Conservation (phyloP, 2,797 vertebrate species). For the Coilia nasus region DNA sequence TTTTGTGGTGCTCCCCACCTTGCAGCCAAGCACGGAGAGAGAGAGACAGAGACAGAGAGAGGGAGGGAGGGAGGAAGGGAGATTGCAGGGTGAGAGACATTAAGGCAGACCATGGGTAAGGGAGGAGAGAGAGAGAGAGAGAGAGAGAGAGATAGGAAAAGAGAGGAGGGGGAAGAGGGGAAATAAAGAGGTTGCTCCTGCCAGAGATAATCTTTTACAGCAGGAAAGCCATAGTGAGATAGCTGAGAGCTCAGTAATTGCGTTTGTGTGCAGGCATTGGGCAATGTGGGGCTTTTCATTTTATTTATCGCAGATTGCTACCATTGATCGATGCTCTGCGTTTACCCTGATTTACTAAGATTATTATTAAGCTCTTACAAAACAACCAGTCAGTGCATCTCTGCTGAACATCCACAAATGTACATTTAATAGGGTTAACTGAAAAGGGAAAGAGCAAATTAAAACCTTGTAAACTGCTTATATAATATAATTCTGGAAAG, state of each 20-base stretch:
- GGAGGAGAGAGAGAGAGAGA: not conserved
- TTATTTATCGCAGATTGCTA: not conserved
- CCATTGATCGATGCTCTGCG: not conserved
- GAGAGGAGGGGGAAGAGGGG: not conserved
- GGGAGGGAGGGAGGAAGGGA: constrained; percentile 33
- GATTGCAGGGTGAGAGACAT: constrained; percentile 15
- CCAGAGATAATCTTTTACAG: not conserved
- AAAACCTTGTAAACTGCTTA: not conserved
- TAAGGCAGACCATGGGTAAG: not conserved
- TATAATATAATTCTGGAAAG: not conserved
- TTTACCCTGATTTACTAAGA: not conserved
- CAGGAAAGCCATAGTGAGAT: constrained; percentile 2
- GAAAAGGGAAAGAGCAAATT: not conserved
- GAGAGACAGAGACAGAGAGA: constrained; percentile 25
- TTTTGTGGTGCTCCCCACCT: constrained; percentile 78
- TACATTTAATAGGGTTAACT: not conserved
- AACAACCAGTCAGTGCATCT: not conserved
- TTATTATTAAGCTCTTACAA: not conserved
- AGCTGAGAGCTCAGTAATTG: not conserved
- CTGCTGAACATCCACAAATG: not conserved
- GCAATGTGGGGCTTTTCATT: not conserved
- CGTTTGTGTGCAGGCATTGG: not conserved
- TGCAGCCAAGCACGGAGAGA: constrained; percentile 59
- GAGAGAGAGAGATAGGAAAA: constrained; percentile 21
- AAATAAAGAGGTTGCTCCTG: constrained; percentile 30